Evolutionary conservation across 2,888 invertebrate genomes (phyloP).

Genomic region (Drosophila subsilvestris): DNA sequence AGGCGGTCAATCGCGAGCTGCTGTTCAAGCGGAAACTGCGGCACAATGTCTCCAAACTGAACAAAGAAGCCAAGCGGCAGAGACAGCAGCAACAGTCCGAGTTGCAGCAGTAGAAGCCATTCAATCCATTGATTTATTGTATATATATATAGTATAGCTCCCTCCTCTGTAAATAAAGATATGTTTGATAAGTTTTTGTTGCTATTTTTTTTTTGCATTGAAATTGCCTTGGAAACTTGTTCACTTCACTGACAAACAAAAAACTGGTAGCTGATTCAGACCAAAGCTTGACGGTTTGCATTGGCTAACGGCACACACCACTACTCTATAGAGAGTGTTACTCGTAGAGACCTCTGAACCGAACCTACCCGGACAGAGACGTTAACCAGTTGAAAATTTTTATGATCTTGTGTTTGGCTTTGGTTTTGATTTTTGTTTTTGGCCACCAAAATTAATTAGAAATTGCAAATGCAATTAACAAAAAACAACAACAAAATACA

Average conservation of each 20-base stretch:
- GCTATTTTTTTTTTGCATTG: conserved; percentile 29
- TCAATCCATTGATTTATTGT: conserved; percentile 38
- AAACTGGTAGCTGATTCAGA: conserved; percentile 70
- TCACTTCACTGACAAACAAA: conserved; percentile 42
- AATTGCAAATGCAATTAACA: conserved; percentile 77
- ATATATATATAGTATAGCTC: conserved; percentile 41
- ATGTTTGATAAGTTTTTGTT: conserved; percentile 45
- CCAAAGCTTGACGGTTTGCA: conserved; percentile 74
- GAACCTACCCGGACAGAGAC: conserved; percentile 27
- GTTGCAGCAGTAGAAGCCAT: not conserved
- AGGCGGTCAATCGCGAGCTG: conserved; percentile 69
- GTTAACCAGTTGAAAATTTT: conserved; percentile 55
- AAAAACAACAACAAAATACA: conserved; percentile 19
- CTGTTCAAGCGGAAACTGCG: conserved; percentile 65
- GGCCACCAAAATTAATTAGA: conserved; percentile 69
- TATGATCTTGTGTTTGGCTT: conserved; percentile 24
- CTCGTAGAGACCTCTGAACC: conserved; percentile 32
- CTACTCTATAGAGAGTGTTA: conserved; percentile 35
- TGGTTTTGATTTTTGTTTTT: conserved; percentile 43
- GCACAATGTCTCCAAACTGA: conserved; percentile 54
- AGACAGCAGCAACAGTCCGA: conserved; percentile 7
- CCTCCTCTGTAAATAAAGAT: conserved; percentile 56
- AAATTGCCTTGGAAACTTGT: conserved; percentile 57
- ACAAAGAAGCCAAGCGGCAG: conserved; percentile 46
- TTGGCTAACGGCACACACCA: conserved; percentile 73